Percentiles rank a stretch among this genome's conserved stretches.
Evolutionary conservation across 2,797 vertebrate genomes (phyloP).

Genomic region (Picus viridis): DNA sequence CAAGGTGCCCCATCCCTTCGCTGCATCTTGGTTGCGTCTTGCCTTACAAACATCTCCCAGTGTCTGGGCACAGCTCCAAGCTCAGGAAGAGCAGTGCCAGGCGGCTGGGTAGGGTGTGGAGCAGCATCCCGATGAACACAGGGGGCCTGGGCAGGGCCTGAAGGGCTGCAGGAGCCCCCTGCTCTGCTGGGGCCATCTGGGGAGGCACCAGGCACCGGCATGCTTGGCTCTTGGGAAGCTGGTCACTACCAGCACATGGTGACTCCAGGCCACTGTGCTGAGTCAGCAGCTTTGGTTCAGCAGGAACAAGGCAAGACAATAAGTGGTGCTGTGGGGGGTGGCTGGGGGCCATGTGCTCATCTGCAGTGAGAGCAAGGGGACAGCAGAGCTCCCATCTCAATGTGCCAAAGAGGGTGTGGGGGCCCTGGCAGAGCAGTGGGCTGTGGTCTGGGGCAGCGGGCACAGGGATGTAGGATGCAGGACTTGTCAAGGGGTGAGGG

Average conservation of each 20-base stretch:
- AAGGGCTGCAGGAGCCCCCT: background rate
- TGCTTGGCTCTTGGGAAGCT: background rate
- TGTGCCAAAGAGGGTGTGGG: accelerated
- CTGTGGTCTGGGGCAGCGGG: background rate
- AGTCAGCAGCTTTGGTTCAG: background rate
- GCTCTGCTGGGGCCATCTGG: background rate
- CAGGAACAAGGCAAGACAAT: background rate
- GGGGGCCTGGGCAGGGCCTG: background rate
- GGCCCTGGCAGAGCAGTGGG: background rate
- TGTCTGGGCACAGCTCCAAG: slow-evolving; percentile 55
- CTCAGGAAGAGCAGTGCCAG: background rate
- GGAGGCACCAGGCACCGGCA: background rate
- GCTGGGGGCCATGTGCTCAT: background rate
- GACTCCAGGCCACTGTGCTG: background rate
- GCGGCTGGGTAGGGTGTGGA: background rate
- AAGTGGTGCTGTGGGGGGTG: background rate
- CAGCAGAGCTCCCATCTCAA: background rate
- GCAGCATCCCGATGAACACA: background rate
- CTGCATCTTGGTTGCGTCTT: background rate
- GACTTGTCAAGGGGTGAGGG: accelerated
- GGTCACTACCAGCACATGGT: background rate
- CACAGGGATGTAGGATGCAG: accelerated
- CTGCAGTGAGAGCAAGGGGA: background rate
- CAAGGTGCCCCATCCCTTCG: background rate
- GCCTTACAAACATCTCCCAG: slow-evolving; percentile 27